These are phyloP conservation scores for Trichonephila clavata DNA, from an alignment of 1,140 invertebrate species.

Conservation along the genomic window DNA sequence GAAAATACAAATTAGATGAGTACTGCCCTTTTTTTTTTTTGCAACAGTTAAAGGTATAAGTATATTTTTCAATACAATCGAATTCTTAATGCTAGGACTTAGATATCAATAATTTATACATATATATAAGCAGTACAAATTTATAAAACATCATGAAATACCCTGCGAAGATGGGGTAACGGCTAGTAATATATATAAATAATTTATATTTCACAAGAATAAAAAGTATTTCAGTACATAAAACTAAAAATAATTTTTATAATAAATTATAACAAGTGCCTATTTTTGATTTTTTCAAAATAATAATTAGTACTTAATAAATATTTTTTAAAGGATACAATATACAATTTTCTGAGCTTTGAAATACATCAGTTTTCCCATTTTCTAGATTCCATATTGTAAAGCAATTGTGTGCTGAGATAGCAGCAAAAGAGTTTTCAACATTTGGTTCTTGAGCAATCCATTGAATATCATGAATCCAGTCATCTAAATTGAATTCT, in stretches of 20 bases:
- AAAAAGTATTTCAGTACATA: neutral
- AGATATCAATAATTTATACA: too few species aligned
- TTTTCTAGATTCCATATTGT: conserved; percentile 8
- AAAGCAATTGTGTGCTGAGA: conserved; percentile 57
- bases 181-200: too few species aligned
- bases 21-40: too few species aligned
- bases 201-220: too few species aligned
- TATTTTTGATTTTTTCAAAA: neutral
- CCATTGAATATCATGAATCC: conserved; percentile 56
- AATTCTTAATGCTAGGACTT: too few species aligned
- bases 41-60: too few species aligned
- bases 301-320: neutral
- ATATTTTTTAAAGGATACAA: conserved; percentile 63
- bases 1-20: too few species aligned
- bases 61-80: too few species aligned
- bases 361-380: neutral
- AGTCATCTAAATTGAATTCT: conserved; percentile 54
- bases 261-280: neutral
- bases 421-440: neutral
- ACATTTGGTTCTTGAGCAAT: neutral
- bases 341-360: conserved; percentile 61
- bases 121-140: too few species aligned
- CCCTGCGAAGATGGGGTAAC: too few species aligned
- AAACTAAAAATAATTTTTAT: neutral
- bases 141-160: too few species aligned